Evolutionary conservation across 2,797 vertebrate genomes (phyloP), one percentile per base, ranked within the genome.

Genomic region (Danionella dracula): DNA sequence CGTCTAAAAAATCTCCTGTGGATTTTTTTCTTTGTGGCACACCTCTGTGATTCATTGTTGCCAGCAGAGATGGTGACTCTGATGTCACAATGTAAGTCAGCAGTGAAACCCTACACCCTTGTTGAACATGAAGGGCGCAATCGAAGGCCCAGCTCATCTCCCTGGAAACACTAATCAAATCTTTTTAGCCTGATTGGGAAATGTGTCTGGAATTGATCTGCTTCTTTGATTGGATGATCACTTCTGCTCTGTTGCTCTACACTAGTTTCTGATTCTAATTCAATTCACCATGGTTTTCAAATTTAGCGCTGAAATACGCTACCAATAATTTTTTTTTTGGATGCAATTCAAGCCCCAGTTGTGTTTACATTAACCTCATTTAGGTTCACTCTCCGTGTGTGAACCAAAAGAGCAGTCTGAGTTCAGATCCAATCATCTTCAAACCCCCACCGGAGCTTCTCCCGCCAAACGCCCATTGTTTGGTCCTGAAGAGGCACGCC

Each of bases 401-500:
- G 20, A 45, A 20, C 20, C 29, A 35, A 2, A 5, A 4, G 1
- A 11, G 9, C 27, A 46, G 11, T 10, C 23, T 27, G 23, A 27
- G 23, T 27, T 27, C 23, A 27, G 23, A 6, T 6, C 23, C 3
- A 6, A 27, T 27, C 23, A 3, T 27, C 23, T 6, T 27, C 23
- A 27, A 27, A 27, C 23, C 23, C 23, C 23, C 23, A 3, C 23
- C n/a, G n/a, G n/a, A n/a, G n/a, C n/a, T n/a, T n/a, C n/a, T n/a
- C n/a, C n/a, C n/a, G 49, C 17, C 50, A 54, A 37, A 65, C 16
- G 19, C 23, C 17, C 49, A 54, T 65, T 54, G 61, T 65, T 44
- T 45, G 34, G 29, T 7, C 11, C 27, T 65, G 21, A 46, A 66
- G 62, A 66, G 40, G 19, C 41, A n/a, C 17, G 10, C 9, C 1